These are phyloP conservation scores for Latrodectus elegans DNA, from an alignment of 2,888 invertebrate genomes.

Conservation along the genomic window DNA sequence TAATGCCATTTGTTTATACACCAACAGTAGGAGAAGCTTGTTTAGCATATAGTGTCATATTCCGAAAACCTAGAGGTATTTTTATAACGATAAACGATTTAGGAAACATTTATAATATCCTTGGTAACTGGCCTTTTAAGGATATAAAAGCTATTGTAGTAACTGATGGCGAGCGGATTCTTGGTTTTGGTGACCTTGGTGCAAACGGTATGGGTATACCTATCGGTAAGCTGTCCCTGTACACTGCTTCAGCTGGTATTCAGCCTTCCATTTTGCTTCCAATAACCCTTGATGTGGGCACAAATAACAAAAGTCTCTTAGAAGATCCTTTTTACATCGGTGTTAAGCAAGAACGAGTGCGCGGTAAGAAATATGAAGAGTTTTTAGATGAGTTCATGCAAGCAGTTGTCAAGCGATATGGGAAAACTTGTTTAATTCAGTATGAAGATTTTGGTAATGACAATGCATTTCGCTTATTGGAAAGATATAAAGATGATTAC, in stretches of 20 bases:
- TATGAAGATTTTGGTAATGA: conserved; percentile 99
- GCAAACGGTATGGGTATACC: conserved; percentile 99
- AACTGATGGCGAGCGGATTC: conserved; percentile 97
- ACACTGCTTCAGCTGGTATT: conserved; percentile 97
- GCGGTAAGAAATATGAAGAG: conserved; percentile 90
- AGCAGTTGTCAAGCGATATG: conserved; percentile 83
- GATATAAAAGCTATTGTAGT: conserved; percentile 74
- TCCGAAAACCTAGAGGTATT: conserved; percentile 90
- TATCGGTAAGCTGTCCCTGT: conserved; percentile 95
- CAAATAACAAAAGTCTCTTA: conserved; percentile 84
- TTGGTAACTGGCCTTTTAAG: conserved; percentile 89
- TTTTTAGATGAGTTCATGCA: conserved; percentile 98
- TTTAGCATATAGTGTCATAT: conserved; percentile 95
- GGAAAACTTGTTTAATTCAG: conserved; percentile 79
- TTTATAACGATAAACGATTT: conserved; percentile 86
- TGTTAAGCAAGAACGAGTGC: conserved; percentile 86
- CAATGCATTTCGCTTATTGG: conserved; percentile 94
- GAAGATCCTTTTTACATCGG: conserved; percentile 84
- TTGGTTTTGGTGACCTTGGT: conserved; percentile 97
- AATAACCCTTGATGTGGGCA: conserved; percentile 94
- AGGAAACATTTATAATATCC: conserved; percentile 89
- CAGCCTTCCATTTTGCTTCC: conserved; percentile 96
- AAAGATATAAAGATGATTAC: conserved; percentile 88
- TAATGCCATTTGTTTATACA: conserved; percentile 99
- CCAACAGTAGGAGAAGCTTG: conserved; percentile 98